These are phyloP conservation scores for Seriola aureovittata DNA, from an alignment of 2,113 vertebrate genomes.

Conservation along the genomic window DNA sequence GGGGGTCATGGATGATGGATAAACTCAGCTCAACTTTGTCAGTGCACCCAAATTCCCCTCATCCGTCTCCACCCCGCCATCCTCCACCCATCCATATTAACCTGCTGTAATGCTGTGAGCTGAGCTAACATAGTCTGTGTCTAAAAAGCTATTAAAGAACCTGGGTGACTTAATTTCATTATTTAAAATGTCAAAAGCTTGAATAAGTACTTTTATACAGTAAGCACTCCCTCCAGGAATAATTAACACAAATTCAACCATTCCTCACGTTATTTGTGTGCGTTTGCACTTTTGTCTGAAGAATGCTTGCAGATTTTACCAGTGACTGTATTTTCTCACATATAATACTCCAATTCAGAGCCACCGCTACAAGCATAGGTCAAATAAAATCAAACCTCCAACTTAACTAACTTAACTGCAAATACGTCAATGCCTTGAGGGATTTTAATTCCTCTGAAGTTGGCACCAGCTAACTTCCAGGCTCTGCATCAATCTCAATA, in stretches of 20 bases:
- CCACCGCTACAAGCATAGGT: not conserved
- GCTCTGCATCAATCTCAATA: conserved; percentile 25
- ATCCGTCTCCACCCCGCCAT: not conserved
- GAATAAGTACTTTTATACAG: conserved; percentile 36
- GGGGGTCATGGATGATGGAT: conserved; percentile 44
- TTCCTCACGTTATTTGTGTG: conserved; percentile 3
- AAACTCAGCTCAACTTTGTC: conserved; percentile 51
- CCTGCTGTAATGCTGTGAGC: conserved; percentile 19
- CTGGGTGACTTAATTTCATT: conserved; percentile 11
- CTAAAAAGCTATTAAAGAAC: conserved; percentile 22
- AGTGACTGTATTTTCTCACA: not conserved
- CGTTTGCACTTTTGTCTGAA: not conserved
- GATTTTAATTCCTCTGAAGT: not conserved
- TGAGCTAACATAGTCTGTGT: conserved; percentile 6
- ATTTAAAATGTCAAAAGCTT: conserved; percentile 42
- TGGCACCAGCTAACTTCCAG: conserved; percentile 1
- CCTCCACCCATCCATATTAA: conserved; percentile 20
- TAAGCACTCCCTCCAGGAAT: conserved; percentile 25
- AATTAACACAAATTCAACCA: conserved; percentile 25
- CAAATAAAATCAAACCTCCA: conserved; percentile 3
- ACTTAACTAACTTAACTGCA: conserved; percentile 10
- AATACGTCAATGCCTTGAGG: not conserved
- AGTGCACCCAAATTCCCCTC: conserved; percentile 37
- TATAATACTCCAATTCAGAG: conserved; percentile 1
- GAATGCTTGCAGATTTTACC: not conserved